Conservation (phyloP, 2,888 invertebrate species). For the Drosophila planitibia region DNA sequence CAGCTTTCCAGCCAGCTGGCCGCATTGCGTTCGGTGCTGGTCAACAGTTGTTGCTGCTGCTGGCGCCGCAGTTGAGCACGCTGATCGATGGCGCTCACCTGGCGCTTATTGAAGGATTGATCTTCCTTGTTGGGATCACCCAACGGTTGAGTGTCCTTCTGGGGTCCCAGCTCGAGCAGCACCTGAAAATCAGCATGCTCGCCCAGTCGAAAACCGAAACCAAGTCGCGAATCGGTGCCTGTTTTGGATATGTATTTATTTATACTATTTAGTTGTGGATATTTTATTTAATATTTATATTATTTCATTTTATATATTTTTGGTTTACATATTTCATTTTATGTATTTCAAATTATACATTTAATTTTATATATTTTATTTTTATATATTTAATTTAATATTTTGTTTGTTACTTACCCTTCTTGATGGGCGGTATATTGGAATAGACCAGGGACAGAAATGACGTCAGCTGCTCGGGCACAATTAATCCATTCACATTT, state of each 20-base stretch:
- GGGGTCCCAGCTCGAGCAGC: conserved; percentile 91
- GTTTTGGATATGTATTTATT: conserved; percentile 30
- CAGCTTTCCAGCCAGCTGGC: conserved; percentile 87
- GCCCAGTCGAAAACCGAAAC: conserved; percentile 92
- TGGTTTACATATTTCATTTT: neutral
- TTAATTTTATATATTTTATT: neutral
- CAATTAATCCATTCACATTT: conserved; percentile 87
- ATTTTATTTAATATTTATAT: too few species aligned
- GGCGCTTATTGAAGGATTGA: conserved; percentile 82
- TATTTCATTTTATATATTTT: neutral
- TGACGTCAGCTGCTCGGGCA: conserved; percentile 93
- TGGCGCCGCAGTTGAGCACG: conserved; percentile 64
- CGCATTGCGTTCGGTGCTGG: conserved; percentile 69
- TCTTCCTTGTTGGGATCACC: conserved; percentile 85
- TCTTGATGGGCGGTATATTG: conserved; percentile 93
- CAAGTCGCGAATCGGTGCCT: conserved; percentile 93
- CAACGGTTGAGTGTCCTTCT: conserved; percentile 90
- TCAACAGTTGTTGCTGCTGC: conserved; percentile 85
- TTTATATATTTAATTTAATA: neutral
- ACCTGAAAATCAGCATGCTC: conserved; percentile 93
- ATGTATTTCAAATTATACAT: neutral
- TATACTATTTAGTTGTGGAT: neutral
- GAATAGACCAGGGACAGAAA: conserved; percentile 92
- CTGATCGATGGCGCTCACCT: conserved; percentile 77
- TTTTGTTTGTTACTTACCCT: conserved; percentile 87